Percentiles rank a stretch among this genome's conserved stretches.
phyloP scores from a whole-genome alignment of 2,797 vertebrate species.

The Argya squamiceps region DNA sequence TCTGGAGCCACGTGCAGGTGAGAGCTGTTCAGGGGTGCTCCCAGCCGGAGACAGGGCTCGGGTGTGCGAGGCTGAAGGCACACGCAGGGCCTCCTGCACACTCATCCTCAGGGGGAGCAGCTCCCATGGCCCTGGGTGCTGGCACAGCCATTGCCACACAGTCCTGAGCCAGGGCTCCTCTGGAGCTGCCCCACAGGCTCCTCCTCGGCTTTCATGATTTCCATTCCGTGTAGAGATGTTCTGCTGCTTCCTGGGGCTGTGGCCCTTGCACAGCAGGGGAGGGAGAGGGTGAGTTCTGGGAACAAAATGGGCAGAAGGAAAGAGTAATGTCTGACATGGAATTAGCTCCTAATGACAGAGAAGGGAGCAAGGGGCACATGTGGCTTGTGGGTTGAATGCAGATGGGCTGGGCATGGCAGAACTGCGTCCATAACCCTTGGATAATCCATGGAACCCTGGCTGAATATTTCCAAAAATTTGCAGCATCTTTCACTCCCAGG shows the following conservation, averaged over 20 bases:
- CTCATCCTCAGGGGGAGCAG: rapidly evolving
- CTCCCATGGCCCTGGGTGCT: rapidly evolving
- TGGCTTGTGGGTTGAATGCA: not conserved
- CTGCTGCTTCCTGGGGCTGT: not conserved
- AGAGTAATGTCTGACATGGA: not conserved
- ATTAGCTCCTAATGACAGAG: not conserved
- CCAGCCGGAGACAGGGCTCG: rapidly evolving
- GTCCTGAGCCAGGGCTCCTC: not conserved
- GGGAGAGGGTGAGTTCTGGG: not conserved
- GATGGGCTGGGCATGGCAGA: not conserved
- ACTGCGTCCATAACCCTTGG: not conserved
- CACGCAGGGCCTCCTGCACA: rapidly evolving
- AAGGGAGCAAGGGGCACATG: rapidly evolving
- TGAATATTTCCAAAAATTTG: too few relatives aligned
- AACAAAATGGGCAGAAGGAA: not conserved
- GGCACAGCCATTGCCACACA: not conserved
- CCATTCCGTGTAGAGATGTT: not conserved
- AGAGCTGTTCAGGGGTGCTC: not conserved
- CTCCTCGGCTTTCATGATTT: rapidly evolving
- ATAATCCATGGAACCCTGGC: rapidly evolving
- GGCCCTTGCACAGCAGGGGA: not conserved
- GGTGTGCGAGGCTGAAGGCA: rapidly evolving
- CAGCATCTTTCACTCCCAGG: not conserved
- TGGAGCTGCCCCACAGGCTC: not conserved
- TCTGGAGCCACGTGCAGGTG: rapidly evolving